Evolutionary conservation across 2,888 invertebrate species (phyloP).

Genomic region (Ochropacha duplaris): DNA sequence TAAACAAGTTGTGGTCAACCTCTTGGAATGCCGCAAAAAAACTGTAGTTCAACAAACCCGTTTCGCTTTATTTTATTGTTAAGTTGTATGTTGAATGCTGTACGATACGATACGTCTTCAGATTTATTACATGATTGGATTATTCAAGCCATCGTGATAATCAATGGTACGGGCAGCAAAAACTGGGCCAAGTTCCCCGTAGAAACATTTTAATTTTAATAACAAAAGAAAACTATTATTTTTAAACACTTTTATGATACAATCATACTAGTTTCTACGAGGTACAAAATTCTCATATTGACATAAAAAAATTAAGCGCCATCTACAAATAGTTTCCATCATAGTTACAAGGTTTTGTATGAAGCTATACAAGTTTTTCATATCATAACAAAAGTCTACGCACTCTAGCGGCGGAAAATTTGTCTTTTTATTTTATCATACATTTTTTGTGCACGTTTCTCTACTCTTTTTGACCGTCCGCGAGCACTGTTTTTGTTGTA

Average conservation of each 20-base stretch:
- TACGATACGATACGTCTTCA: neutral
- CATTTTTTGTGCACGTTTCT: conserved; percentile 16
- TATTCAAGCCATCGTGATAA: neutral
- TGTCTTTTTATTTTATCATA: neutral
- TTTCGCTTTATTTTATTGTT: conserved; percentile 9
- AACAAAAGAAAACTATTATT: too few species aligned
- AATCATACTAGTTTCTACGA: too few species aligned
- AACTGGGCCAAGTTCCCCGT: neutral
- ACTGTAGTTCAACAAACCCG: conserved; percentile 8
- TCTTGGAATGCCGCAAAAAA: neutral
- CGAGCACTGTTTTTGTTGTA: conserved; percentile 24
- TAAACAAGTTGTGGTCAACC: neutral
- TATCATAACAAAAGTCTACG: too few species aligned
- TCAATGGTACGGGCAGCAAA: neutral
- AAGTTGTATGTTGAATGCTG: neutral
- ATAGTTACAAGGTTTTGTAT: too few species aligned
- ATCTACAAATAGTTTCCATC: neutral
- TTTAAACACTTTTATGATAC: too few species aligned
- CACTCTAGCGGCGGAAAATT: neutral
- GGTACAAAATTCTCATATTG: too few species aligned
- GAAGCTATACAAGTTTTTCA: too few species aligned
- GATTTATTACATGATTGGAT: neutral
- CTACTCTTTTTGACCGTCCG: conserved; percentile 21
- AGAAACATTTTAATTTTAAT: too few species aligned
- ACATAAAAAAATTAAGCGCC: too few species aligned